Evolutionary conservation across 2,113 vertebrate genomes (phyloP).

Genomic region (Neolamprologus kungweensis): DNA sequence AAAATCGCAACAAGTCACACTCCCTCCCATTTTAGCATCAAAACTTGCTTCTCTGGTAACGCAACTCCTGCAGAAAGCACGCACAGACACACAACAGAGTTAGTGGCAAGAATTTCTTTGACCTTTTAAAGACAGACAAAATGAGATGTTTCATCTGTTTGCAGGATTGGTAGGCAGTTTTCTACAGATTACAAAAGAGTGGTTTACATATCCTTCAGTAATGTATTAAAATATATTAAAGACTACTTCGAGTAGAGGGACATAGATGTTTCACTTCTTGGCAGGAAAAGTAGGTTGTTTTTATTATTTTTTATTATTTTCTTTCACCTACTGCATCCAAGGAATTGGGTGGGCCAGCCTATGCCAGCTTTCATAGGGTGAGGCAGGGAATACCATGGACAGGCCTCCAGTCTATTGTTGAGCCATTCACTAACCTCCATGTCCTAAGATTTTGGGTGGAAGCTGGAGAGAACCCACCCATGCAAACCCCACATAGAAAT

Average conservation of each 20-base stretch:
- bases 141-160: background rate
- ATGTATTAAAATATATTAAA: background rate
- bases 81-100: background rate
- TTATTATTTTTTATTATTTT: background rate
- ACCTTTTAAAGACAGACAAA: background rate
- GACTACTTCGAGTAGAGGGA: background rate
- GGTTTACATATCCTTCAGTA: background rate
- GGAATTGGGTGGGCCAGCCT: background rate
- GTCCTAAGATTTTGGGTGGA: background rate
- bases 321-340: background rate
- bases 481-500: background rate
- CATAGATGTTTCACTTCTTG: background rate
- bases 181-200: background rate
- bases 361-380: background rate
- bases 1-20: background rate
- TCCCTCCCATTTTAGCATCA: background rate
- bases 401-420: background rate
- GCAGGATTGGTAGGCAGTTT: background rate
- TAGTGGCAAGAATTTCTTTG: background rate
- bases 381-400: background rate
- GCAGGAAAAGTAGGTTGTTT: background rate
- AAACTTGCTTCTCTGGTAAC: background rate
- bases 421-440: background rate
- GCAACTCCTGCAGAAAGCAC: background rate
- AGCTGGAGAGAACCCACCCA: background rate